Evolutionary conservation across 2,113 vertebrate genomes (phyloP), one percentile per base, ranked within the genome.

Genomic region (Nannospalax galili): DNA sequence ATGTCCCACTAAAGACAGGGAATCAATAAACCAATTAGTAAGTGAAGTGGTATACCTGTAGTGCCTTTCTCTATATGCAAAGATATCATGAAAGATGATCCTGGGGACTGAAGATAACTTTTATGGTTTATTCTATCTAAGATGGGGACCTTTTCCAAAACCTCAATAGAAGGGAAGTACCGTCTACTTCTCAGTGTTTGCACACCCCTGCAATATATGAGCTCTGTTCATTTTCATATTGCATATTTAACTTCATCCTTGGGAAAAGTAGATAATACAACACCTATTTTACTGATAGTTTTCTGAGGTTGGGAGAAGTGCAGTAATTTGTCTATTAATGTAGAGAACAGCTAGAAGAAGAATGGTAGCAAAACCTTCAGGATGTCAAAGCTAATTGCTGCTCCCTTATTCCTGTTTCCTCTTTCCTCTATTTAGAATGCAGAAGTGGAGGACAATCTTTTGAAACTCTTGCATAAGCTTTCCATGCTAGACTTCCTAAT

Each of bases 391-490:
- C 3, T n/a, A 19, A n/a, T 82, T 89, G 22, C 26, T 42, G 48
- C n/a, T 86, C 2, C 32, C 35, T 67, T 52, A 22, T n/a, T 92
- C 9, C 42, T 85, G 72, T 26, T 91, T 88, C 60, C 14, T 81
- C 35, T 84, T 77, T 90, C 69, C 32, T 20, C 30, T 78, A 5
- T 79, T 96, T 56, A 87, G 26, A 72, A 89, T 64, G 40, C 19
- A 72, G 65, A 72, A 22, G 11, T 75, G 58, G 52, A 91, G 26
- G 37, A n/a, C 32, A 32, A 84, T 22, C 7, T 58, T 77, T 85
- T 26, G 48, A 92, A 95, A 15, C 35, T 86, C 4, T 20, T 92
- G 14, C 28, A 30, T 92, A 73, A 88, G 92, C n/a, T 96, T 89
- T 77, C 32, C 40, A 15, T 77, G n/a, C 30, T 82, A 75, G 37